A percentile compares a stretch with the other conserved stretches of the same genome.
Conservation (phyloP, 2,797 vertebrate genomes). For the Steatocranus sp. region DNA sequence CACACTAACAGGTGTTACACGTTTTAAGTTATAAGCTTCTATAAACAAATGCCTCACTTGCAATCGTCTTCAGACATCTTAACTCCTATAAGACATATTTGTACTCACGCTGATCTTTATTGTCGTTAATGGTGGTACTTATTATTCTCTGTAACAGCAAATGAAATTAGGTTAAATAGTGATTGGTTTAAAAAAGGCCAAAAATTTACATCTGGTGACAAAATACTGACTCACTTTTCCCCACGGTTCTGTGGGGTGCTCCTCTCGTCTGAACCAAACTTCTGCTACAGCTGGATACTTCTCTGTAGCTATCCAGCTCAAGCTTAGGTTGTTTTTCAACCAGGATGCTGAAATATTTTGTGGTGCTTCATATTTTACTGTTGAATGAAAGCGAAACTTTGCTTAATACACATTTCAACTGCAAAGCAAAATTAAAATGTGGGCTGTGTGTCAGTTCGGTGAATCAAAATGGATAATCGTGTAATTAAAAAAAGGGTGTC, state of each 20-base stretch:
- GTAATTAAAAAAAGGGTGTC: background rate
- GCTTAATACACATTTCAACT: background rate
- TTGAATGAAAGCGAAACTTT: background rate
- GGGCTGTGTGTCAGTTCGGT: background rate
- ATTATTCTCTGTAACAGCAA: conserved; percentile 30
- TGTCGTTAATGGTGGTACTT: background rate
- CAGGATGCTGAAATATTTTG: conserved; percentile 20
- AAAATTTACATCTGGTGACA: background rate
- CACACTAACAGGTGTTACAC: background rate
- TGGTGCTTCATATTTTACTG: conserved; percentile 63
- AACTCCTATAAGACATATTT: background rate
- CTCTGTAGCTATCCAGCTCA: conserved; percentile 35
- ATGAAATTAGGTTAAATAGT: background rate
- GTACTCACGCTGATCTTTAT: conserved; percentile 32
- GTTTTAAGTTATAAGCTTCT: accelerated
- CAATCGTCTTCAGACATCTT: background rate
- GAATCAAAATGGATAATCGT: background rate
- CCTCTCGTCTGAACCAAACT: background rate
- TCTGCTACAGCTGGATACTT: conserved; percentile 9
- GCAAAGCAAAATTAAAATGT: background rate
- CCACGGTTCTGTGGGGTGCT: background rate
- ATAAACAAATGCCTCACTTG: background rate
- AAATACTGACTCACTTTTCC: conserved; percentile 23
- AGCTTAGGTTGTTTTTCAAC: conserved; percentile 21
- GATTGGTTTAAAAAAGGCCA: background rate